Percentiles rank a stretch among this genome's conserved stretches.
Conservation (phyloP, 2,113 vertebrate genomes). For the Ptyas mucosa region DNA sequence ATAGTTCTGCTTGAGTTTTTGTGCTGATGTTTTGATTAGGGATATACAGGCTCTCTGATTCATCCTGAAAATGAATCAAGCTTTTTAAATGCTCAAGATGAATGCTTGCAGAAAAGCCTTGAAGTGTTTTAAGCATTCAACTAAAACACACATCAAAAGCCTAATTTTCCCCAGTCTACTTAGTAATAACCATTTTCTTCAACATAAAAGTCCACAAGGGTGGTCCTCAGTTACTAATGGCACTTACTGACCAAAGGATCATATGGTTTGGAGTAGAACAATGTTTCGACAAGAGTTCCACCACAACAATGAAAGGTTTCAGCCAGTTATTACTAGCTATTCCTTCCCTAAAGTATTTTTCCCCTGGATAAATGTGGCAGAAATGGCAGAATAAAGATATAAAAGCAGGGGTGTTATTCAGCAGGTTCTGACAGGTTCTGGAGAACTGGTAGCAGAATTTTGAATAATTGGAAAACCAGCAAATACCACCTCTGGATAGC, state of each 20-base stretch:
- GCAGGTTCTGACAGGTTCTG: no score
- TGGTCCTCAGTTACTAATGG: background rate
- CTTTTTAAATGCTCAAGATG: background rate
- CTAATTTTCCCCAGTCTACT: background rate
- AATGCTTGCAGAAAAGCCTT: background rate
- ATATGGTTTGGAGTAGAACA: background rate
- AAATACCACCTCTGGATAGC: no score
- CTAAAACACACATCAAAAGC: background rate
- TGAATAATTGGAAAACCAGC: no score
- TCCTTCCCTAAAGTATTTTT: background rate
- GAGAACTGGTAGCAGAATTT: no score
- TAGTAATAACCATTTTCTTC: background rate
- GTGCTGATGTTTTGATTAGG: background rate
- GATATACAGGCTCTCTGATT: background rate
- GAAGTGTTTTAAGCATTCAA: background rate
- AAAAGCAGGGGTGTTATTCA: background rate
- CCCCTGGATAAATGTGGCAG: background rate
- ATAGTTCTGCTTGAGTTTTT: background rate
- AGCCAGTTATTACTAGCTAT: background rate
- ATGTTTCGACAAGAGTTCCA: background rate
- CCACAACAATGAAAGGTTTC: background rate
- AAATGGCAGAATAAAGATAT: background rate
- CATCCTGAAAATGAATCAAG: background rate
- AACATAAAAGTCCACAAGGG: background rate
- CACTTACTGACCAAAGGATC: background rate